These are phyloP conservation scores for Drepanosiphum platanoidis DNA, from an alignment of 2,888 invertebrate genomes.

Conservation along the genomic window DNA sequence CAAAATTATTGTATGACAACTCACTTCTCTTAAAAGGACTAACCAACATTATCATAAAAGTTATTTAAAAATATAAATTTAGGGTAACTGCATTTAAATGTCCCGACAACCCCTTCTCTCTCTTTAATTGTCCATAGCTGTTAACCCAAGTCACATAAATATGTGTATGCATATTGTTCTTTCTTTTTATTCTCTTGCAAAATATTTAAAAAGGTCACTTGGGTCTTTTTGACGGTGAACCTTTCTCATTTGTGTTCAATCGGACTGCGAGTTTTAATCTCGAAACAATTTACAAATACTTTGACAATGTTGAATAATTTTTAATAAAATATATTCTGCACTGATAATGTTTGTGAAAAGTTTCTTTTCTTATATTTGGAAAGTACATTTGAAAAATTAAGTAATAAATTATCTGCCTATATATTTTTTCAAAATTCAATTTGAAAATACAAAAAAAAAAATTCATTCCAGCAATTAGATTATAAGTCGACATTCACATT, in stretches of 20 bases:
- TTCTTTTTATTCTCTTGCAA: conserved; percentile 9
- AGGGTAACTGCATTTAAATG: conserved; percentile 15
- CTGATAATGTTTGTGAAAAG: not conserved
- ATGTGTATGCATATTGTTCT: not conserved
- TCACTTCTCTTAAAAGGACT: not conserved
- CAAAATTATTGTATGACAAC: not conserved
- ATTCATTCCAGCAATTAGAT: too few species aligned
- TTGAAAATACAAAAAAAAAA: not conserved
- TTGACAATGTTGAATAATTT: not conserved
- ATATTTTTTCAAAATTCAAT: not conserved
- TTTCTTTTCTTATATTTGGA: not conserved
- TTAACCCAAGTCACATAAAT: conserved; percentile 21
- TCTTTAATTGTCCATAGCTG: conserved; percentile 17
- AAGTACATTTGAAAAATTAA: not conserved
- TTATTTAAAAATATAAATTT: conserved; percentile 23
- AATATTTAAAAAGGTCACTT: conserved; percentile 26
- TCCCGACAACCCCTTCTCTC: not conserved
- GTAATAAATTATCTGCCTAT: too few species aligned
- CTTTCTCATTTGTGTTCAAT: conserved; percentile 5
- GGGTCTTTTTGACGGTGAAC: not conserved
- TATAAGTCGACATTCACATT: not conserved
- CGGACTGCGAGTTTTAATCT: conserved; percentile 1
- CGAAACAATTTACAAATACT: not conserved
- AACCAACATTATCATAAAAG: conserved; percentile 9
- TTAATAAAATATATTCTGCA: not conserved